Evolutionary conservation across 1,140 invertebrate genomes (phyloP), one percentile per base, ranked within the genome.

Genomic region (Tenebrio molitor): DNA sequence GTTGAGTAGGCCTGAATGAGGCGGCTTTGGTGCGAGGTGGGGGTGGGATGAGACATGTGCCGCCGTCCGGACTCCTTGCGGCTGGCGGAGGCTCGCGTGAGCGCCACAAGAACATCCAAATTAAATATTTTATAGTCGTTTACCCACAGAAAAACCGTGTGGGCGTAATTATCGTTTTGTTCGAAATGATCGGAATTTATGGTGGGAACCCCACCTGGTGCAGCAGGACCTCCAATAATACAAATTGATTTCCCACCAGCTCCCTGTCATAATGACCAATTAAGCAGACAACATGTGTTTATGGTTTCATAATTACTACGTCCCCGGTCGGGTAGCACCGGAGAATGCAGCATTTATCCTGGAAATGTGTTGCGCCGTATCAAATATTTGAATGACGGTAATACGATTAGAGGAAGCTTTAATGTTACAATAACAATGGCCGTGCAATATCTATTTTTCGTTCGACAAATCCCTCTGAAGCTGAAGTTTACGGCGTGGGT

Each of bases 21-120:
- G 41, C 44, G 44, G 63, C 16, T 21, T 58, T 68, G 42, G 41
- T 12, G 23, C 50, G 39, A 21, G 53, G 77, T 74, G 70, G 77
- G 75, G 77, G 77, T 78, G 77, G 73, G 77, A 78, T 63, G 44
- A 63, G 66, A 74, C 75, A 76, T 72, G 75, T 76, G 75, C 72
- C 68, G 21, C 42, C 29, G 16, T 41, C 69, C 29, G 12, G 14
- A 19, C 23, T 58, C 53, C 10, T 34, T 65, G 10, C 2, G 62
- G 62, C 6, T 25, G 58, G 2, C 15, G 17, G 15, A 50, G 7
- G 1, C 50, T 58, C 23, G 50, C 50, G 50, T 58, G 44, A 50
- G 44, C 16, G 10, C 15, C 44, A 3, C 6, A 19, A 50, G n/a
- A 19, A 50, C 44, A 29, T 12, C 39, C 1, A 10, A 69, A 50